phyloP scores from a whole-genome alignment of 2,113 vertebrate species.

The Dissostichus mawsoni region DNA sequence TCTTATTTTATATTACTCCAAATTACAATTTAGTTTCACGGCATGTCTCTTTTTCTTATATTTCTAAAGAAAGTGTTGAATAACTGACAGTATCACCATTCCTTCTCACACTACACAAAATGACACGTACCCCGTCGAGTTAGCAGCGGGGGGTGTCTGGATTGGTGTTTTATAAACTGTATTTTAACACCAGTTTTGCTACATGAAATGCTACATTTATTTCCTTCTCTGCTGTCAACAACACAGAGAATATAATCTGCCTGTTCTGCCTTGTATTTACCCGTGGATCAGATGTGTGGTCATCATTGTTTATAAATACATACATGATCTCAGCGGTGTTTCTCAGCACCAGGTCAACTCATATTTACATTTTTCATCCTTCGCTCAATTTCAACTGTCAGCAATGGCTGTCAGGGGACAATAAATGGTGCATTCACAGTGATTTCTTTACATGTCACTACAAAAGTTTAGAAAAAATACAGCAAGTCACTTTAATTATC shows the following conservation, averaged over 20 bases:
- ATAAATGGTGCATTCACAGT: background rate
- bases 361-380: background rate
- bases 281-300: background rate
- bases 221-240: background rate
- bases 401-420: background rate
- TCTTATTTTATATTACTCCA: too few relatives aligned
- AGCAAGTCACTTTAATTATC: background rate
- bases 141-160: slow-evolving; percentile 27
- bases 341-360: background rate
- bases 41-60: too few relatives aligned
- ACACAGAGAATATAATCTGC: background rate
- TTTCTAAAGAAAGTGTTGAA: background rate
- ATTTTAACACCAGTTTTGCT: background rate
- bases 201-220: background rate
- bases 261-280: background rate
- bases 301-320: too few relatives aligned
- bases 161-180: slow-evolving; percentile 16
- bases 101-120: slow-evolving; percentile 14
- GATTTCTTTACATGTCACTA: background rate
- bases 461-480: too few relatives aligned
- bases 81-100: background rate
- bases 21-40: too few relatives aligned
- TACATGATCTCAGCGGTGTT: too few relatives aligned
- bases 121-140: slow-evolving; percentile 10
- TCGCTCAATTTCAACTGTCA: too few relatives aligned